Evolutionary conservation across 2,113 vertebrate genomes (phyloP), one percentile per base, ranked within the genome.

Genomic region (Microcebus ravelobensis): DNA sequence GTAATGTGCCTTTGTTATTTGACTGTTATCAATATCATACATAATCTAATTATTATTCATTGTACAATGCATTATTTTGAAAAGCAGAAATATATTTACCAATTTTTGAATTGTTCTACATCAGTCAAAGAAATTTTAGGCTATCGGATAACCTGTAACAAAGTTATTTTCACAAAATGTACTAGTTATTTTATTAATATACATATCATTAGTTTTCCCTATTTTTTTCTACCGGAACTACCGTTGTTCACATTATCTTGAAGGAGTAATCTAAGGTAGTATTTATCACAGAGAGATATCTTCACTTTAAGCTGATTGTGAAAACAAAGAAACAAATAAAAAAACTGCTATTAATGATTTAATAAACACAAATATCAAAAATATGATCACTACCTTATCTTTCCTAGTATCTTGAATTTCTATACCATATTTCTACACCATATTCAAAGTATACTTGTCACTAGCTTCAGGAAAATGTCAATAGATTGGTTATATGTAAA

Each of bases 291-390:
- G 4, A 71, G 55, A 87, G 18, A 39, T 74, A 21, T 42, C 15
- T 9, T 89, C 29, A 85, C 45, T 73, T 93, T 89, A 90, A 95
- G 5, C 2, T 77, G 52, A 42, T 25, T 83, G 1, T 63, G 48
- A 88, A 55, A 76, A 88, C 9, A 86, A 91, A 91, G 71, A 90
- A 84, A 77, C 15, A 45, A 71, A 70, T 4, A 90, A 48, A 90
- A 36, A 73, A 55, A 5, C 2, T 45, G 70, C 13, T 20, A 20
- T n/a, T 87, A 52, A 77, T 95, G 15, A 80, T 74, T 82, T 91
- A 67, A 39, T 55, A 77, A 15, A 39, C 27, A 42, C 4, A 42
- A 36, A 80, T 39, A 39, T 94, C 39, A 65, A 57, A 90, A 55
- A 8, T 52, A 39, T 59, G 17, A 67, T 27, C 14, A 59, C 13